Percentiles rank a stretch among this genome's conserved stretches.
Evolutionary conservation across 2,113 vertebrate genomes (phyloP).

Genomic region (Caranx ignobilis): DNA sequence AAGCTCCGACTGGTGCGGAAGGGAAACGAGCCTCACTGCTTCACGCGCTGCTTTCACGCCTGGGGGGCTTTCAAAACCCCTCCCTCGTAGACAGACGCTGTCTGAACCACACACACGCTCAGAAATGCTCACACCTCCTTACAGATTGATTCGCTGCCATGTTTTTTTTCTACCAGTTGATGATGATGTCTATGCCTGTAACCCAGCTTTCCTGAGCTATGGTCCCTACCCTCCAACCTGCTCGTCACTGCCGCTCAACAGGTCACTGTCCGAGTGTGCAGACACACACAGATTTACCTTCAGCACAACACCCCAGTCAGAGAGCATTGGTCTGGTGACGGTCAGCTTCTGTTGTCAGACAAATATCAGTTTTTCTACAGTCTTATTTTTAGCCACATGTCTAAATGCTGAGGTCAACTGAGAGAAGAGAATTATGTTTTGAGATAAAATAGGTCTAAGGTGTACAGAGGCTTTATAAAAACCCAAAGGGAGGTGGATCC

Average conservation of each 20-base stretch:
- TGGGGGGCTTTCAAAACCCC: constrained; percentile 93
- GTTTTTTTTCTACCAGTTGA: constrained; percentile 35
- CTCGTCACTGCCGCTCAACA: constrained; percentile 8
- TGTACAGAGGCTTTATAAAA: constrained; percentile 64
- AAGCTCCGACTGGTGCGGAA: constrained; percentile 96
- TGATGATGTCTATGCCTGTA: constrained; percentile 31
- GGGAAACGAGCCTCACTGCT: constrained; percentile 95
- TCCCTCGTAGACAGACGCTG: constrained; percentile 75
- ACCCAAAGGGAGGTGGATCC: constrained; percentile 39
- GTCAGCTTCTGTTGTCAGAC: constrained; percentile 10
- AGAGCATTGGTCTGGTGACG: background rate
- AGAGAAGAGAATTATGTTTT: constrained; percentile 49
- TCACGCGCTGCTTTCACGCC: constrained; percentile 96
- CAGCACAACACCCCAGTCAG: background rate
- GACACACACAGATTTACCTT: background rate
- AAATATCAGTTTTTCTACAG: constrained; percentile 14
- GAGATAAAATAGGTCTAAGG: constrained; percentile 28
- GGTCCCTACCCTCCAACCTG: background rate
- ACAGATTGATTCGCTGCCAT: constrained; percentile 51
- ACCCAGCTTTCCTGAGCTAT: constrained; percentile 26
- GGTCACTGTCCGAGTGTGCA: background rate
- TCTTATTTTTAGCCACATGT: constrained; percentile 13
- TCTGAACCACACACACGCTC: background rate
- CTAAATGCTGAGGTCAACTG: constrained; percentile 29
- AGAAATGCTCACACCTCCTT: constrained; percentile 19